Base-by-base conservation (phyloP, 2,113 vertebrate genomes). In the Coptodon bakossiorum region DNA sequence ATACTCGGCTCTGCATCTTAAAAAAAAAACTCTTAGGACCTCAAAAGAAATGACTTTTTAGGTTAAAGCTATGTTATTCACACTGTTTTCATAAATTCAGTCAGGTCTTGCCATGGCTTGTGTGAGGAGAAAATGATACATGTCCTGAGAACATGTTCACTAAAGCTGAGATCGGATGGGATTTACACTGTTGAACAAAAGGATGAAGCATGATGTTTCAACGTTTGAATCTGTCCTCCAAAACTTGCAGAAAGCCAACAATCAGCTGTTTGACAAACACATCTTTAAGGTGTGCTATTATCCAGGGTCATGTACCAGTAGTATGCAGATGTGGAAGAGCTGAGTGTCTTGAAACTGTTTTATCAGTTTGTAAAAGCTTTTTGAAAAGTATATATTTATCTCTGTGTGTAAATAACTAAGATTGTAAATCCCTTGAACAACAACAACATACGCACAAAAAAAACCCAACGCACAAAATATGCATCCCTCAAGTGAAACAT, bases 381-480 rank as follows among this genome's bases (percentile, higher is more conserved):
- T 61, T 22, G 29, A 53, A 81, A 82, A 59, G 17, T 90, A 29
- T 90, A 16, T 94, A 89, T 94, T 91, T 93, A 92, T 93, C 81
- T 85, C 9, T 78, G 17, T 86, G 86, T 95, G 86, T 94, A 93
- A 88, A 95, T 93, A 94, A 94, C 52, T 63, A 84, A 81, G 88
- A 91, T 91, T 95, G 92, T 93, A 95, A 92, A 91, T 88, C 88
- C 82, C 63, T 83, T 92, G 90, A 95, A 92, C 92, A 90, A 91
- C 90, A 90, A 84, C 88, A 78, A 57, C 45, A 88, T 92, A 22
- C 88, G 88, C 92, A 94, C 92, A 94, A 90, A 88, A 82, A 61
- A 48, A 53, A 27, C 0, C 0, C 24, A 90, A 96, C 91, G 93
- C 94, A 95, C 94, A 95, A 94, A 94, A 94, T 90, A 76, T 38